A percentile compares a stretch with the other conserved stretches of the same genome.
These are phyloP conservation scores for Perizoma affinitatum DNA, from an alignment of 2,888 invertebrate species.

Conservation along the genomic window DNA sequence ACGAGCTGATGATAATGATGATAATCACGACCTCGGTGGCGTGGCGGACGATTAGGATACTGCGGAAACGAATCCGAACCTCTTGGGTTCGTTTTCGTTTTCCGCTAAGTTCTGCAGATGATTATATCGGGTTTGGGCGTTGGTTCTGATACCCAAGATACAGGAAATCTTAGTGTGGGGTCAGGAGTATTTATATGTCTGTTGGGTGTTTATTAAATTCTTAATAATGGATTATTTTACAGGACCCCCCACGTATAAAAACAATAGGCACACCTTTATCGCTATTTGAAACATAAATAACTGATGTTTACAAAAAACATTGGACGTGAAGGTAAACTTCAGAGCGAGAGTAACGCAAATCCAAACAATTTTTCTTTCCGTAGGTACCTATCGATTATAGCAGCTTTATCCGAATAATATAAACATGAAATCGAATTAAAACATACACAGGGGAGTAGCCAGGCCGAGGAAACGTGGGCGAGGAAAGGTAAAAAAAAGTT, in stretches of 20 bases:
- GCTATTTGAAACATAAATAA: constrained; percentile 34
- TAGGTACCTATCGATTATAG: constrained; percentile 20
- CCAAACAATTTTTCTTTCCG: constrained; percentile 50
- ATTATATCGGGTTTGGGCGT: no score
- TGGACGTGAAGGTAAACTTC: constrained; percentile 64
- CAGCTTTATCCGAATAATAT: constrained; percentile 46
- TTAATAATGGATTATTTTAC: no score
- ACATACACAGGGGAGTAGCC: constrained; percentile 47
- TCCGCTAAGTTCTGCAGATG: no score
- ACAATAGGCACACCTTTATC: constrained; percentile 26
- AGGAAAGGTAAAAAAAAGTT: background rate
- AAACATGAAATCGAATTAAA: constrained; percentile 72
- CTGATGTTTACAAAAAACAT: constrained; percentile 67
- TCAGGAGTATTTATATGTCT: no score
- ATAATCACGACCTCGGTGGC: no score
- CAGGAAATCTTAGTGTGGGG: no score
- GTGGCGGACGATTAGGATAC: no score
- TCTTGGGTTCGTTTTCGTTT: no score
- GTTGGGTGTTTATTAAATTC: no score
- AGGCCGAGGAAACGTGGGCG: background rate
- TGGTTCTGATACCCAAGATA: no score
- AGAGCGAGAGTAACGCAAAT: constrained; percentile 50
- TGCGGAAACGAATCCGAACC: no score
- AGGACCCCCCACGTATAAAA: constrained; percentile 33
- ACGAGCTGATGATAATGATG: no score